A percentile compares a stretch with the other conserved stretches of the same genome.
Conservation (phyloP, 2,113 vertebrate species). For the Anhinga rufa region DNA sequence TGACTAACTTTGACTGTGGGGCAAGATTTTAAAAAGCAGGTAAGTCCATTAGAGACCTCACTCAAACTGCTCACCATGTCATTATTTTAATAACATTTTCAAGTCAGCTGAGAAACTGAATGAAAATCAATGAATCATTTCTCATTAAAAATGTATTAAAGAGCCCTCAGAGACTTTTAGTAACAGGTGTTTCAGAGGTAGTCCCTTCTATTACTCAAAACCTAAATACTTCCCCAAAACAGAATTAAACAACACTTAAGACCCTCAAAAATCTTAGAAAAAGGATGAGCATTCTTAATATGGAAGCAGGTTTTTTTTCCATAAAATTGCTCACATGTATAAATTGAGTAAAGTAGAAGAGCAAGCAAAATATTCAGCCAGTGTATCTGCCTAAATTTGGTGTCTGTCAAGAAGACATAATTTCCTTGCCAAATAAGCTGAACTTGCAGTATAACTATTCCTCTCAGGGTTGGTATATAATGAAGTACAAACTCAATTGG, state of each 20-base stretch:
- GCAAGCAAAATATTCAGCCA: background rate
- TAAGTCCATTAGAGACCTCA: background rate
- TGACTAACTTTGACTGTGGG: background rate
- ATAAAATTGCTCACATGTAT: background rate
- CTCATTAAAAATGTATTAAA: background rate
- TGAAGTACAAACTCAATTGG: background rate
- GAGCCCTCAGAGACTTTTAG: background rate
- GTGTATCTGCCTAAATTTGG: background rate
- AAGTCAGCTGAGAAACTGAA: background rate
- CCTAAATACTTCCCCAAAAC: background rate
- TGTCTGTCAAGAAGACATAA: background rate
- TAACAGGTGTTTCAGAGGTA: background rate
- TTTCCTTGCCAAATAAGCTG: slow-evolving; percentile 32
- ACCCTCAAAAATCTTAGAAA: background rate
- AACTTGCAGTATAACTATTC: slow-evolving; percentile 11
- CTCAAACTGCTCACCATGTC: background rate
- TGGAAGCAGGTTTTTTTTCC: background rate
- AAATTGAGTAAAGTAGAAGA: background rate
- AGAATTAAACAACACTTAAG: background rate
- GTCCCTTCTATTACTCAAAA: background rate
- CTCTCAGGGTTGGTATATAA: slow-evolving; percentile 5
- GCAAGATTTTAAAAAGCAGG: background rate
- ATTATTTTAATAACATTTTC: background rate
- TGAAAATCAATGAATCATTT: background rate
- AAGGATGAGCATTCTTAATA: background rate